Evolutionary conservation across 2,113 vertebrate species (phyloP), one percentile per base, ranked within the genome.

Genomic region (Epinephelus fuscoguttatus): DNA sequence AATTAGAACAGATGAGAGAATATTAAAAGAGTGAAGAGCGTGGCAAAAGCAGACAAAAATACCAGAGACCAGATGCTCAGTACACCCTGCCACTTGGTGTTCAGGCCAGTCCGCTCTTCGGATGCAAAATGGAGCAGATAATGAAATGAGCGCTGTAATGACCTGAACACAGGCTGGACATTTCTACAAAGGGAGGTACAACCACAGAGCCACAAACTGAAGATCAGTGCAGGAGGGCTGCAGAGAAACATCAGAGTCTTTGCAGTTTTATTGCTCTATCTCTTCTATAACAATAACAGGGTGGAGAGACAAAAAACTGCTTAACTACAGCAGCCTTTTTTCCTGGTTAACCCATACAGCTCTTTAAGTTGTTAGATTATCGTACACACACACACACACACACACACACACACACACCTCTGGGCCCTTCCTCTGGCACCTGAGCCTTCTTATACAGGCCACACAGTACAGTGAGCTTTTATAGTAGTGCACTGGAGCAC

Each of bases 1-100:
- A 91, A 92, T 91, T 87, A 86, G 91, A 91, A 90, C 82, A 87
- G 84, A 92, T 88, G 84, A 93, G 72, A 75, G 74, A 63, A 72
- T 84, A 84, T 84, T 88, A 84, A 84, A 88, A 80, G 82, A 92
- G 85, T 67, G 78, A 84, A 59, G 75, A 49, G 33, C 70, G 50
- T 60, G 70, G 62, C 67, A 49, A 81, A 85, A 85, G 74, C 82
- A 55, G 68, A 90, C 78, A 0, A 72, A 91, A 93, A 85, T 88
- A 92, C 55, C 83, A 87, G 33, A 18, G 57, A 89, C 61, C 87
- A 92, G 89, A 93, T 91, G 85, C 80, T 90, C 72, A 56, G 71
- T 53, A 63, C 47, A 57, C 71, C 74, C 68, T 83, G 66, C 55
- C 57, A 33, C 59, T 73, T 25, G 3, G 47, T 66, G 75, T 55